Evolutionary conservation across 2,888 invertebrate genomes (phyloP).

Genomic region (Punctoribates punctum): DNA sequence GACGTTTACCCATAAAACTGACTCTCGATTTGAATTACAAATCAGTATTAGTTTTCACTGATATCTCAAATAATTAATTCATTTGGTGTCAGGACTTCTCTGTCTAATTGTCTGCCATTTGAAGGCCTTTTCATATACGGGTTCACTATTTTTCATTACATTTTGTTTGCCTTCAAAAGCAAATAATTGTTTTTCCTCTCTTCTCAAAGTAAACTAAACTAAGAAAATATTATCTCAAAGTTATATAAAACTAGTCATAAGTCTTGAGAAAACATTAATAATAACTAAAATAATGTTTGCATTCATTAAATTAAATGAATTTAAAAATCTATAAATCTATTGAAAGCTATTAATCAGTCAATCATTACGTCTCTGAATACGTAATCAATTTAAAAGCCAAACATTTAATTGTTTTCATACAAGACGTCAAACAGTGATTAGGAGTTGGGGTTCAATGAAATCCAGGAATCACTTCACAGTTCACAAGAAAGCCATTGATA

Average conservation of each 20-base stretch:
- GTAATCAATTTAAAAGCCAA: neutral
- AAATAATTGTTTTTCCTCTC: too few species aligned
- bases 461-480: neutral
- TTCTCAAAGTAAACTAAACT: too few species aligned
- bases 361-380: neutral
- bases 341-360: too few species aligned
- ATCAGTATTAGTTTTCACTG: constrained; percentile 6
- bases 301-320: neutral
- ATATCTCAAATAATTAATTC: constrained; percentile 10
- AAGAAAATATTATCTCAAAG: too few species aligned
- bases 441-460: neutral
- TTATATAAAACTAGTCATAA: too few species aligned
- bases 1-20: neutral
- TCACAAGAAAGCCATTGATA: neutral
- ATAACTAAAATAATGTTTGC: too few species aligned
- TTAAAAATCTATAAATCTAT: neutral
- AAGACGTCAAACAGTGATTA: neutral
- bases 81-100: constrained; percentile 36
- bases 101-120: neutral
- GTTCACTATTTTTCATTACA: too few species aligned
- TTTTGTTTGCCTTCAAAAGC: too few species aligned
- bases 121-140: neutral
- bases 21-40: neutral
- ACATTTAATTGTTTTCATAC: neutral
- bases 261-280: too few species aligned